Base-by-base conservation (phyloP, 2,797 vertebrate species). In the Vespertilio murinus region DNA sequence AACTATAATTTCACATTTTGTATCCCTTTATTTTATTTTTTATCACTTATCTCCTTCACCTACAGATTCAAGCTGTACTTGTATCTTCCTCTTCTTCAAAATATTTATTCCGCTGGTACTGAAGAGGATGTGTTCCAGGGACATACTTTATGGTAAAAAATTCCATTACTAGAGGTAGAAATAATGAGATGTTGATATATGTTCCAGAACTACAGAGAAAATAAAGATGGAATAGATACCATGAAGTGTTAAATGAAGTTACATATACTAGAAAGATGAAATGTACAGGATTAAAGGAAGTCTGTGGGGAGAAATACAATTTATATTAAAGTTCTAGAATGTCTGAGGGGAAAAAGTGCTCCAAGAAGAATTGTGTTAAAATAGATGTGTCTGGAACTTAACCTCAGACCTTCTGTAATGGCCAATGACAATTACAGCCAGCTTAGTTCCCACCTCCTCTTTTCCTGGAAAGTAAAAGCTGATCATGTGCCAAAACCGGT, bases 91-190 rank as follows among this genome's bases (percentile, higher is more conserved):
- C 87, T 94, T 94, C 93, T 82, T 95, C 52, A 91, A 59, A 96
- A 74, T 93, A 74, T 47, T 78, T 94, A 78, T 91, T 95, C 75
- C 89, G 33, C 89, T 94, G 56, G 30, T 91, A 38, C 56, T 40
- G 91, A 95, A 93, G 91, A 96, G 20, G 77, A 85, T 94, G 79
- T 94, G 38, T 91, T 88, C 82, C 74, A 42, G 40, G 79, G 61
- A 82, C 25, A 89, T 84, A 86, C 78, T 93, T 96, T 88, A 75
- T 91, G 95, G 90, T 95, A 91, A 73, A 64, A 95, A 94, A 94
- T 90, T 59, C 56, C 35, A 81, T 95, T 93, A 78, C 49, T 70
- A 84, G 79, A 93, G 74, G 87, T 91, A 95, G 94, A 95, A 83
- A 93, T 91, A 75, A 83, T 93, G 71, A 90, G 80, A 87, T 38